Evolutionary conservation across 2,797 vertebrate genomes (phyloP), one percentile per base, ranked within the genome.

Genomic region (Sebastes matsubarae): DNA sequence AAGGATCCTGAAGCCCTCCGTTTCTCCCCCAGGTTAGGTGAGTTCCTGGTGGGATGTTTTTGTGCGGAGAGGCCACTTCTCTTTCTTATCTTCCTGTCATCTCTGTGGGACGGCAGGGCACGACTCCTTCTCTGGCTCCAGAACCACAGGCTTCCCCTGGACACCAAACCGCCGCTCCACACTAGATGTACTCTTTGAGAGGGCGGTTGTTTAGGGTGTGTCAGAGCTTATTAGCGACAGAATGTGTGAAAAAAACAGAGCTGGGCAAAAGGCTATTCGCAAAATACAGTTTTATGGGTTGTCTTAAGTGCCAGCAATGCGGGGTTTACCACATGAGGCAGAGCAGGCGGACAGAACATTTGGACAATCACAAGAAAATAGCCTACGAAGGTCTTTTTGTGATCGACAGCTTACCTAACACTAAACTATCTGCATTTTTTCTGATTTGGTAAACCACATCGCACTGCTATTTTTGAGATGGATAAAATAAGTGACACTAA

Each of bases 1-100:
- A 83, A 5, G 83, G 72, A 70, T 66, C 85, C 70, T 42, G 64
- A 80, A 87, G 84, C 75, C 80, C 84, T 90, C 83, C 68, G 29
- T 83, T 68, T 82, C 82, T 88, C 68, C 87, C 88, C 84, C 91
- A 88, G 88, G 92, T 92, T 90, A 88, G 89, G 91, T 88, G 81
- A 84, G 91, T 85, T 92, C 92, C 90, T 90, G 89, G 92, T 92
- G 94, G 86, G 93, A 92, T 94, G 92, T 94, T 95, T 94, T 93
- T 93, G 92, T 92, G 92, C 55, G 12, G 82, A 91, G 92, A 87
- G 93, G 93, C 91, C 91, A 91, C 87, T 79, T 93, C 88, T 93
- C 92, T 90, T 92, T 94, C 93, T 94, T 96, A 96, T 97, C 96
- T 96, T 96, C 94, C 97, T 97, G 96, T 97, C 96, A 96, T 96